These are phyloP conservation scores for Hirudo medicinalis DNA, from an alignment of 1,140 invertebrate genomes.

Conservation along the genomic window DNA sequence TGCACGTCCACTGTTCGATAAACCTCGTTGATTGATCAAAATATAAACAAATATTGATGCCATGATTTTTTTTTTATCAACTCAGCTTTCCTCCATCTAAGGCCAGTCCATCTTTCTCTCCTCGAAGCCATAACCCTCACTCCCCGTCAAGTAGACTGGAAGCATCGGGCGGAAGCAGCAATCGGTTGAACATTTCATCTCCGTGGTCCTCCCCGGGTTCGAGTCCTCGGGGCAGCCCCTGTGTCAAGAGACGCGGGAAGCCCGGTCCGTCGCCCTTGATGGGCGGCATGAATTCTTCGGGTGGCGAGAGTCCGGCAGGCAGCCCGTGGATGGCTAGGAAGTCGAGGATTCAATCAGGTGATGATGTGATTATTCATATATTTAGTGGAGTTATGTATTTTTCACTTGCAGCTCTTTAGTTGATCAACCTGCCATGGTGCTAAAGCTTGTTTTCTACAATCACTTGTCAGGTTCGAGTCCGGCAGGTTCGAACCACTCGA, in stretches of 20 bases:
- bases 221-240: conserved; percentile 34
- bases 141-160: background rate
- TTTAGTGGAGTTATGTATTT: no score
- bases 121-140: conserved; percentile 24
- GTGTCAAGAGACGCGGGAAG: conserved; percentile 26
- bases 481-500: no score
- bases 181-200: conserved; percentile 7
- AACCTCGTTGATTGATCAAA: no score
- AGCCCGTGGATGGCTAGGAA: conserved; percentile 44
- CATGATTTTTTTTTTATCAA: conserved; percentile 1
- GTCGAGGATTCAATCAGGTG: no score
- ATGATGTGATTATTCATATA: no score
- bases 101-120: conserved; percentile 29
- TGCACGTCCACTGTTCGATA: background rate
- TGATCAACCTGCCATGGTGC: no score
- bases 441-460: no score
- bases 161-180: no score
- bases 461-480: no score
- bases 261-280: conserved; percentile 34
- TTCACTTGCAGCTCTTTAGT: no score
- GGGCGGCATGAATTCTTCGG: conserved; percentile 22
- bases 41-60: conserved; percentile 22
- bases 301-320: conserved; percentile 11
- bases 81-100: conserved; percentile 21
- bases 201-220: conserved; percentile 30